A percentile compares a stretch with the other conserved stretches of the same genome.
phyloP scores from a whole-genome alignment of 1,140 invertebrate species.

The Procambarus clarkii region DNA sequence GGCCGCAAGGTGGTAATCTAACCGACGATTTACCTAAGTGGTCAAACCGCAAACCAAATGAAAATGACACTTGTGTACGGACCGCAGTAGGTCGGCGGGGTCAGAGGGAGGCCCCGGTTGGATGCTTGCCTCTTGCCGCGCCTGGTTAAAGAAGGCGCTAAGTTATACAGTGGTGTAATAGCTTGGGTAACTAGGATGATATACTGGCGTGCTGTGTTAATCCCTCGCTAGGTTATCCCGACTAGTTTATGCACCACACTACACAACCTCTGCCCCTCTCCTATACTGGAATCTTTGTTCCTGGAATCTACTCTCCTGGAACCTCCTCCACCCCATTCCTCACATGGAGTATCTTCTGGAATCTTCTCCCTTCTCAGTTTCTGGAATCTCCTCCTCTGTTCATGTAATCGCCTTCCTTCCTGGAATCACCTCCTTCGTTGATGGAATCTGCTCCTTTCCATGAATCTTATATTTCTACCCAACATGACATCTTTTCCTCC shows the following conservation, averaged over 20 bases:
- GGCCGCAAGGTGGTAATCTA: constrained; percentile 69
- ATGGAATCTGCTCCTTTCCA: too few relatives aligned
- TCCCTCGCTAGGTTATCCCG: constrained; percentile 60
- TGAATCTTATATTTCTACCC: too few relatives aligned
- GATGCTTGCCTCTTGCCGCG: constrained; percentile 43
- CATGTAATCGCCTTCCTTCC: too few relatives aligned
- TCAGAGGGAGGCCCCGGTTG: constrained; percentile 11
- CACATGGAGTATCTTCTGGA: not conserved
- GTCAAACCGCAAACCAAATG: constrained; percentile 53
- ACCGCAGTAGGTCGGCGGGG: constrained; percentile 3
- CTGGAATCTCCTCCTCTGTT: too few relatives aligned
- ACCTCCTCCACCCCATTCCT: not conserved
- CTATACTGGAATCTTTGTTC: not conserved
- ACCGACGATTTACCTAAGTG: constrained; percentile 68
- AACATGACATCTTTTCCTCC: too few relatives aligned
- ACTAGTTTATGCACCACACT: constrained; percentile 29
- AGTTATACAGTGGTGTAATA: constrained; percentile 70
- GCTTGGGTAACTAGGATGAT: constrained; percentile 69
- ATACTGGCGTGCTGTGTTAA: constrained; percentile 69
- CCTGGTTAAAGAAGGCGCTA: constrained; percentile 68
- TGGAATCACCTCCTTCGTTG: not conserved
- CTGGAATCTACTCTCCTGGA: not conserved
- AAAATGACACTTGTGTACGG: constrained; percentile 40
- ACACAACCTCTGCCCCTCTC: not conserved
- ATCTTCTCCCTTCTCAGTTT: not conserved